phyloP scores from a whole-genome alignment of 2,888 invertebrate genomes.

The Lasioglossum oenotherae region DNA sequence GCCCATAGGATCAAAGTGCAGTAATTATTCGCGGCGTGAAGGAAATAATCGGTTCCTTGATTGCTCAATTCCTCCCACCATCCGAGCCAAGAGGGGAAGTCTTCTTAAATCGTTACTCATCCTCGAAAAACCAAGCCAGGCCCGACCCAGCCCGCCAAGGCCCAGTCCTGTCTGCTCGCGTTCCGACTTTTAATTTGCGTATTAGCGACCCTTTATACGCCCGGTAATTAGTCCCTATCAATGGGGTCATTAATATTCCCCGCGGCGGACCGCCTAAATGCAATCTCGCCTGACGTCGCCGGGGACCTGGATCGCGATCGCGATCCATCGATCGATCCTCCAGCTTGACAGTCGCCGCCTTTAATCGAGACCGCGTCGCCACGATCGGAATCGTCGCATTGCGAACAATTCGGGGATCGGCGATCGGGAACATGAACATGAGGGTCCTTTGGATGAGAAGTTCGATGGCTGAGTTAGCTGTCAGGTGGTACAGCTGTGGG shows the following conservation, averaged over 20 bases:
- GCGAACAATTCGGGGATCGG: background rate
- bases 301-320: slow-evolving; percentile 9
- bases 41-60: slow-evolving; percentile 75
- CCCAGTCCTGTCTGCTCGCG: slow-evolving; percentile 27
- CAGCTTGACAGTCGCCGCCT: background rate
- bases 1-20: slow-evolving; percentile 68
- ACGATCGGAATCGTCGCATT: background rate
- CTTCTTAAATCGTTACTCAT: slow-evolving; percentile 75
- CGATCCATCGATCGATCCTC: slow-evolving; percentile 22
- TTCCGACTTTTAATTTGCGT: slow-evolving; percentile 73
- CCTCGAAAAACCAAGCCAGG: slow-evolving; percentile 54
- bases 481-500: background rate
- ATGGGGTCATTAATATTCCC: slow-evolving; percentile 76
- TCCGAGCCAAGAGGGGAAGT: slow-evolving; percentile 35
- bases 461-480: background rate
- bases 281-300: slow-evolving; percentile 46
- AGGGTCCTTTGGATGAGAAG: background rate
- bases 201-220: slow-evolving; percentile 65
- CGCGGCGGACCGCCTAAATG: slow-evolving; percentile 27
- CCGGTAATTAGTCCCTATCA: slow-evolving; percentile 74
- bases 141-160: background rate
- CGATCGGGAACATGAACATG: background rate
- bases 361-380: slow-evolving; percentile 13
- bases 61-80: slow-evolving; percentile 73
- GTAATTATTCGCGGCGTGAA: slow-evolving; percentile 70